Evolutionary conservation across 2,888 invertebrate genomes (phyloP).

Genomic region (Ametastegia equiseti): DNA sequence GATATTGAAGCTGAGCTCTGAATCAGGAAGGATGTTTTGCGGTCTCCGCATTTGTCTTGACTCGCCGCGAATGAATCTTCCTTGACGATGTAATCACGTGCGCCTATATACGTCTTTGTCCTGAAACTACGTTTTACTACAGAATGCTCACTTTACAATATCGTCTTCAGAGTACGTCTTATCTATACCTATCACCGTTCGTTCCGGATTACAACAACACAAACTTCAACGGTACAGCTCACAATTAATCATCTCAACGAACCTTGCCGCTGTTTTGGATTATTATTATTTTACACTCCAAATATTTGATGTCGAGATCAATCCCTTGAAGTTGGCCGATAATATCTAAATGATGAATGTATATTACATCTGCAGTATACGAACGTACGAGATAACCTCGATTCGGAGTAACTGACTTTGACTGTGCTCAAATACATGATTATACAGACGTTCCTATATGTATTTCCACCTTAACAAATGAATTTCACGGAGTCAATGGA

Average conservation of each 20-base stretch:
- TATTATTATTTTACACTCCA: no score
- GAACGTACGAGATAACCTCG: neutral
- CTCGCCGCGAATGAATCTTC: neutral
- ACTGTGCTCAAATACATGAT: neutral
- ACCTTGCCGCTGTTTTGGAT: neutral
- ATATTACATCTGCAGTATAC: no score
- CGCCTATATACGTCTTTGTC: no score
- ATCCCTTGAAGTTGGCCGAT: neutral
- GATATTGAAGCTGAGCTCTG: neutral
- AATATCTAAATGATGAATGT: neutral
- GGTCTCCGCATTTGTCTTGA: neutral
- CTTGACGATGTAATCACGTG: no score
- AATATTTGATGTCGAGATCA: neutral
- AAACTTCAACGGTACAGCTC: neutral
- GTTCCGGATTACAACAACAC: neutral
- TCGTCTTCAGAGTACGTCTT: neutral
- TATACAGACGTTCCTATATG: neutral
- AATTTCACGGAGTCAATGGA: conserved; percentile 1
- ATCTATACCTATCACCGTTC: neutral
- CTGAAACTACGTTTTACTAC: neutral
- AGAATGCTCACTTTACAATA: neutral
- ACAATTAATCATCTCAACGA: neutral
- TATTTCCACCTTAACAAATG: neutral
- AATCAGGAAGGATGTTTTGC: conserved; percentile 38
- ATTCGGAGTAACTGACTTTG: neutral